Evolutionary conservation across 2,888 invertebrate species (phyloP).

Genomic region (Odontocolon sp.): DNA sequence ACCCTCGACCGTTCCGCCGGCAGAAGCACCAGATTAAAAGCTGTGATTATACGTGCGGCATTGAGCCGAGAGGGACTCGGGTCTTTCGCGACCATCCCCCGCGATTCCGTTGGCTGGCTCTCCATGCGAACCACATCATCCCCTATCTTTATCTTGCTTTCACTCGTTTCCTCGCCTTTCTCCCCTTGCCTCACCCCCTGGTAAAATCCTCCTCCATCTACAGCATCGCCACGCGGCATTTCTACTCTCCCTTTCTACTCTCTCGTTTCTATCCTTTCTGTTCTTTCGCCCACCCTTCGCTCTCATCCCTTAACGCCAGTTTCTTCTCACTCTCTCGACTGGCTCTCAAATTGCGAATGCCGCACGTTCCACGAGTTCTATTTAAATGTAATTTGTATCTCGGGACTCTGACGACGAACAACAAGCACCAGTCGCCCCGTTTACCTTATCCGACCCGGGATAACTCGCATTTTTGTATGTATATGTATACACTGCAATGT

Average conservation of each 20-base stretch:
- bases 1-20: conserved; percentile 66
- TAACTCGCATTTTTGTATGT: conserved; percentile 32
- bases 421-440: conserved; percentile 26
- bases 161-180: conserved; percentile 40
- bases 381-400: conserved; percentile 80
- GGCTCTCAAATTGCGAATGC: conserved; percentile 79
- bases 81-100: conserved; percentile 43
- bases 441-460: conserved; percentile 41
- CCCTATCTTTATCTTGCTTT: conserved; percentile 33
- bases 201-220: conserved; percentile 27
- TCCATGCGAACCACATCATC: conserved; percentile 38
- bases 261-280: conserved; percentile 48
- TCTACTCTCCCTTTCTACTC: conserved; percentile 46
- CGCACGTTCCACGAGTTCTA: conserved; percentile 78
- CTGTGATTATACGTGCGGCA: conserved; percentile 74
- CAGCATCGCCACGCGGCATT: conserved; percentile 56
- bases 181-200: neutral
- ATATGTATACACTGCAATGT: neutral
- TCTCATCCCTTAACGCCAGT: too few relatives aligned
- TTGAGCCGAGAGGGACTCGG: conserved; percentile 59
- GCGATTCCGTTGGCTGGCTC: conserved; percentile 41
- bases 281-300: conserved; percentile 38
- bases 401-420: conserved; percentile 55
- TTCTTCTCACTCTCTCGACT: conserved; percentile 55
- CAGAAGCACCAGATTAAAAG: conserved; percentile 74